Base-by-base conservation (phyloP, 2,113 vertebrate genomes). In the Phycodurus eques region DNA sequence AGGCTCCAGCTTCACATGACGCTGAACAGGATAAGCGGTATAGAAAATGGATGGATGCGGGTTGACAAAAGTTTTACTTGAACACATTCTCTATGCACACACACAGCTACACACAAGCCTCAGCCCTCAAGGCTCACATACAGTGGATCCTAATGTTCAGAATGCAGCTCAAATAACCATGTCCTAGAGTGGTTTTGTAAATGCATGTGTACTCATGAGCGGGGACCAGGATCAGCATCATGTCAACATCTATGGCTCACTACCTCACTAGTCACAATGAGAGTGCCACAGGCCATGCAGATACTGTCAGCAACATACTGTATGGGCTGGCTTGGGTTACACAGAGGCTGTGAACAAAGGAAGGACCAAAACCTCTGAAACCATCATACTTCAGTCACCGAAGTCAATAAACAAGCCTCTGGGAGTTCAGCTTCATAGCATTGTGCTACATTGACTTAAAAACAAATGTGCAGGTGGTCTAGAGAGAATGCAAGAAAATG, bases 191-290 rank as follows among this genome's bases (percentile, higher is more conserved):
- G 62, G 12, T 15, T 76, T 59, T 78, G 20, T 63, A 73, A 54
- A 43, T 70, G 66, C 68, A 43, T 62, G 62, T 73, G 67, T 73
- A 42, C 65, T 71, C 74, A 73, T 53, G 65, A 60, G 67, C 4
- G n/a, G 46, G 66, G 47, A 76, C 68, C 20, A 42, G 78, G 84
- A 85, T 80, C 64, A 47, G 64, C 44, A 66, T 84, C 83, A 80
- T 84, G 84, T 88, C 85, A 86, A 82, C 87, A 85, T 88, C 84
- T 85, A 80, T 72, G 82, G 72, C 68, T 87, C 74, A 77, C 66
- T 78, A 85, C 70, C 68, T 87, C 74, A 77, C 66, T 77, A 85
- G 86, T 85, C 81, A 80, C 77, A 76, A 77, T 22, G 70, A 80
- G 71, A 76, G 60, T 1, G 57, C 83, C 69, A 17, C 39, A 70